Percentiles rank a stretch among this genome's conserved stretches.
Conservation (phyloP, 2,888 invertebrate species). For the Napeogenes inachia region DNA sequence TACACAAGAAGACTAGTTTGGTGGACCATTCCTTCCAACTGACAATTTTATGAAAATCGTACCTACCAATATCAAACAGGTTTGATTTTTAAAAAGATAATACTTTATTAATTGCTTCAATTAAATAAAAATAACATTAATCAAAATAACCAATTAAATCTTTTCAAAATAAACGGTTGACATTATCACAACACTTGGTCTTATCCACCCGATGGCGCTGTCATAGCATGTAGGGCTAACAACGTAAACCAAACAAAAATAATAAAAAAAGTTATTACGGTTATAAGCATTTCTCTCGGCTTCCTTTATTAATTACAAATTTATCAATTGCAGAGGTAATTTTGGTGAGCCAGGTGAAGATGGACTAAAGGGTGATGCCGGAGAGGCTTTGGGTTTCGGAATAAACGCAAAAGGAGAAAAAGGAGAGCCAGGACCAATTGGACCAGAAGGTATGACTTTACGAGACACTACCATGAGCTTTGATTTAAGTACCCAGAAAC, state of each 20-base stretch:
- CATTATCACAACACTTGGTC: no score
- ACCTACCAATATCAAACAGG: no score
- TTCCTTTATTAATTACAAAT: conserved; percentile 6
- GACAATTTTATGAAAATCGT: background rate
- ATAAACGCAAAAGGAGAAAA: conserved; percentile 68
- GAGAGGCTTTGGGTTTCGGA: conserved; percentile 49
- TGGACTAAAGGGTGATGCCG: conserved; percentile 55
- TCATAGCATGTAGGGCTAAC: no score
- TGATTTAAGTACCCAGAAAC: background rate
- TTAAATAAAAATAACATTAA: no score
- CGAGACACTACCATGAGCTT: background rate
- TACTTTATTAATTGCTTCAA: no score
- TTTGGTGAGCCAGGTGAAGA: conserved; percentile 67
- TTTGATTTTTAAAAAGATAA: no score
- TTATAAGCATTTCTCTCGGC: background rate
- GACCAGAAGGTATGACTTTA: conserved; percentile 47
- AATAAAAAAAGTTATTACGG: no score
- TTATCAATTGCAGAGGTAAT: conserved; percentile 46
- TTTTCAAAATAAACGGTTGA: no score
- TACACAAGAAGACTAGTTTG: background rate
- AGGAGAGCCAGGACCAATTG: conserved; percentile 73
- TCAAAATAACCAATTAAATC: no score
- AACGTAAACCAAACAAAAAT: no score
- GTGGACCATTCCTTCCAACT: no score
- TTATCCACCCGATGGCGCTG: no score